phyloP scores from a whole-genome alignment of 2,888 invertebrate genomes.

The Diarsia dahlii region DNA sequence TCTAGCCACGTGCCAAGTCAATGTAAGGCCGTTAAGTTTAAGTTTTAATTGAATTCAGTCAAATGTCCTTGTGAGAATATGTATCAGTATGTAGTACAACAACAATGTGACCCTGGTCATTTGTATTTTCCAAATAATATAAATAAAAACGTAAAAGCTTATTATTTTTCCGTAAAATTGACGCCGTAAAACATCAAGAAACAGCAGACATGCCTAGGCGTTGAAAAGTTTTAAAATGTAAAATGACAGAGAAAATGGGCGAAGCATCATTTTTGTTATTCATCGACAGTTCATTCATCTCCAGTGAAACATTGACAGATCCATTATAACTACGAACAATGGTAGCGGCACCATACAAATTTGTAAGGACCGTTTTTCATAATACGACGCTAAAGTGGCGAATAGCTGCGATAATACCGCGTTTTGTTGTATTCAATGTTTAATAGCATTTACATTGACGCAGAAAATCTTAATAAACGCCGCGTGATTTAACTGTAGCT shows the following conservation, averaged over 20 bases:
- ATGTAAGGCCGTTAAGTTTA: slow-evolving; percentile 13
- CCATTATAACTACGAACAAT: slow-evolving; percentile 87
- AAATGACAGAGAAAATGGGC: slow-evolving; percentile 52
- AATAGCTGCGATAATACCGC: slow-evolving; percentile 57
- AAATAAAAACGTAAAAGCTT: not conserved
- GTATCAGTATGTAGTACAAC: not conserved
- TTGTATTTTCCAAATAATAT: not conserved
- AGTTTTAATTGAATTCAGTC: slow-evolving; percentile 36
- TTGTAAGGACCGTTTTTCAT: slow-evolving; percentile 68
- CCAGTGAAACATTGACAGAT: slow-evolving; percentile 87
- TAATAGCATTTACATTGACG: slow-evolving; percentile 48
- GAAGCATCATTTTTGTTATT: slow-evolving; percentile 60
- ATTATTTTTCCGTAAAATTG: not conserved
- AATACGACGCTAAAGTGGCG: slow-evolving; percentile 63
- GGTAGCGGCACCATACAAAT: slow-evolving; percentile 76
- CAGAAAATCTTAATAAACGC: slow-evolving; percentile 52
- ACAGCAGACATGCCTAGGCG: not conserved
- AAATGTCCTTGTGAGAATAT: not conserved
- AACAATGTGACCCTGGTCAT: not conserved
- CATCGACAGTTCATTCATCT: slow-evolving; percentile 84
- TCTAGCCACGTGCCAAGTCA: slow-evolving; percentile 19
- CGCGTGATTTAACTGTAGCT: slow-evolving; percentile 27
- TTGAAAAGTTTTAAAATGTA: slow-evolving; percentile 54
- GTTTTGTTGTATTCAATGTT: slow-evolving; percentile 57
- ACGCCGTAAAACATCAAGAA: slow-evolving; percentile 7